Evolutionary conservation across 2,113 vertebrate genomes (phyloP).

Genomic region (Lates calcarifer): DNA sequence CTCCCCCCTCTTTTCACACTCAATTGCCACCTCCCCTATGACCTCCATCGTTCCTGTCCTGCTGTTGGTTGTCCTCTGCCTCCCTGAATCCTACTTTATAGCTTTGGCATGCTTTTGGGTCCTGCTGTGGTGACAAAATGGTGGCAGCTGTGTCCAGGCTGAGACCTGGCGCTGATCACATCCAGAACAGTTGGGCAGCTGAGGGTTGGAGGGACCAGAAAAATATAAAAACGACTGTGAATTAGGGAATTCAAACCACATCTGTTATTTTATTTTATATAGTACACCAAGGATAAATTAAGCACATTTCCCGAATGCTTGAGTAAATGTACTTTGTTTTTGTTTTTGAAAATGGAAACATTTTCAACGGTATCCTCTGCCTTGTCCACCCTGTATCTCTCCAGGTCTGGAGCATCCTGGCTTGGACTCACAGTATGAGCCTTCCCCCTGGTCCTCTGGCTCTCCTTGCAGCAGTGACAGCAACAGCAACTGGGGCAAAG

Average conservation of each 20-base stretch:
- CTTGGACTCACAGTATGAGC: conserved; percentile 97
- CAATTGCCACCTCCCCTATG: conserved; percentile 25
- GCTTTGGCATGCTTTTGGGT: conserved; percentile 65
- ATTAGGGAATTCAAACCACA: background rate
- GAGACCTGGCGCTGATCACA: conserved; percentile 53
- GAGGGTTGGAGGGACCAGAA: conserved; percentile 23
- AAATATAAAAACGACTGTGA: background rate
- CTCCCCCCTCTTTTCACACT: conserved; percentile 30
- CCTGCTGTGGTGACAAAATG: conserved; percentile 82
- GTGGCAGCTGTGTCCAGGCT: conserved; percentile 71
- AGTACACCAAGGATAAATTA: background rate
- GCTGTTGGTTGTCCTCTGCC: conserved; percentile 35
- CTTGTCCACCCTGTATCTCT: conserved; percentile 13
- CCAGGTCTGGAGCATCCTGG: conserved; percentile 93
- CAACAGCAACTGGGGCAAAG: conserved; percentile 95
- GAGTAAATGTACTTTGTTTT: background rate
- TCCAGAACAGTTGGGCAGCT: conserved; percentile 46
- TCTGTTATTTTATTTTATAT: background rate
- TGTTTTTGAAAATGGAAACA: background rate
- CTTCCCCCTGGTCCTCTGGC: conserved; percentile 92
- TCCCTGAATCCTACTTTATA: conserved; percentile 52
- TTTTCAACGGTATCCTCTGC: background rate
- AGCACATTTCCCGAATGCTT: background rate
- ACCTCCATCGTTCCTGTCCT: conserved; percentile 28
- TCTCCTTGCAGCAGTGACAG: conserved; percentile 92